Conservation (phyloP, 2,797 vertebrate genomes). For the Remorina albescens region DNA sequence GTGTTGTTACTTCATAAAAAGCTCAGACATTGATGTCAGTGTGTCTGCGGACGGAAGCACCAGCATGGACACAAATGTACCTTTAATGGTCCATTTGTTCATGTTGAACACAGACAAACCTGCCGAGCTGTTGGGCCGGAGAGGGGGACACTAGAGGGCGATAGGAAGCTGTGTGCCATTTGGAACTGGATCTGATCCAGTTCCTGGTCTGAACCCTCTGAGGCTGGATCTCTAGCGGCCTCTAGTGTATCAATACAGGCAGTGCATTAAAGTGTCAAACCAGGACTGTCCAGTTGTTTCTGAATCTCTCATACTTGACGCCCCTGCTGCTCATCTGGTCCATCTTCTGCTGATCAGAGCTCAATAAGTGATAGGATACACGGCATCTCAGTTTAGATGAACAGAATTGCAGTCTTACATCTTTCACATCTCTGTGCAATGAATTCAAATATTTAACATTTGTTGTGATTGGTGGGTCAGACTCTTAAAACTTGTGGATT, state of each 20-base stretch:
- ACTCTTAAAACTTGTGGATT: background rate
- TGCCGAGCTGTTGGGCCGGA: background rate
- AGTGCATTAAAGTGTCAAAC: constrained; percentile 1
- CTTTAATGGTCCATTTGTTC: constrained; percentile 35
- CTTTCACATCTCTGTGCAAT: background rate
- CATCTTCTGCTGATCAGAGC: background rate
- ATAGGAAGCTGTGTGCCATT: background rate
- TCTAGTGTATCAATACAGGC: constrained; percentile 5
- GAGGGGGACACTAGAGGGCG: constrained; percentile 53
- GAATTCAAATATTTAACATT: no score
- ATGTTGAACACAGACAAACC: constrained; percentile 12
- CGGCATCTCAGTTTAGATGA: background rate
- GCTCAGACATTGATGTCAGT: constrained; percentile 18
- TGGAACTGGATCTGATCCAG: background rate
- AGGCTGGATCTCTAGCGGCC: constrained; percentile 23
- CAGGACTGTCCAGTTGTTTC: background rate
- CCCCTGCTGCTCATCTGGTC: background rate
- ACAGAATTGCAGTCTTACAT: no score
- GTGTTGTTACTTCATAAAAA: background rate
- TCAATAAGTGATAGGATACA: background rate
- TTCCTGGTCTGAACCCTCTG: background rate
- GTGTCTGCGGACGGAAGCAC: background rate
- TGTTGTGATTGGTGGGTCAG: background rate
- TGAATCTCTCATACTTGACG: background rate
- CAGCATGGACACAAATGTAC: background rate